Conservation (phyloP, 2,888 invertebrate genomes). For the Stenoptilia bipunctidactyla region DNA sequence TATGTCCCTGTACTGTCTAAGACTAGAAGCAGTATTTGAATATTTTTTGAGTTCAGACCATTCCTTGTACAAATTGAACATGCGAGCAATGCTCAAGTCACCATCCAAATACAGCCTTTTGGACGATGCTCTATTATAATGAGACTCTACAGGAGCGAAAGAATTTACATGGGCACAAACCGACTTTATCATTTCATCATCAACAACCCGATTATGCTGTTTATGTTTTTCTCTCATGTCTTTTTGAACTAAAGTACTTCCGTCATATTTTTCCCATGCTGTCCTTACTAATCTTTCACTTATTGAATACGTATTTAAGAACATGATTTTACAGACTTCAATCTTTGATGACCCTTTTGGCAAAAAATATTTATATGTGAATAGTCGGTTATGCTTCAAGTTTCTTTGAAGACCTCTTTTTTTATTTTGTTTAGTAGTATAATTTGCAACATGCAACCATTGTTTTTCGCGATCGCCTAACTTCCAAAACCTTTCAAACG, state of each 20-base stretch:
- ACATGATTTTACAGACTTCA: slow-evolving; percentile 8
- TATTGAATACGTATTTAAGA: slow-evolving; percentile 13
- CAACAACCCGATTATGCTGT: slow-evolving; percentile 11
- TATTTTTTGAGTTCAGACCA: slow-evolving; percentile 13
- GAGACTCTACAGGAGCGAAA: slow-evolving; percentile 16
- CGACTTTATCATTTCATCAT: slow-evolving; percentile 11
- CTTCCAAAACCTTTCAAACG: slow-evolving; percentile 16
- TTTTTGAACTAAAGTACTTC: slow-evolving; percentile 14
- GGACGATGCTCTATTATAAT: slow-evolving; percentile 12
- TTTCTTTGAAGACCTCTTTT: slow-evolving; percentile 2
- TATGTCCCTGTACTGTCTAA: slow-evolving; percentile 8
- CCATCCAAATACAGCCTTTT: slow-evolving; percentile 5
- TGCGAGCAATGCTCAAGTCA: slow-evolving; percentile 12
- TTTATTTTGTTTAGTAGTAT: neutral
- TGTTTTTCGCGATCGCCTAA: slow-evolving; percentile 6
- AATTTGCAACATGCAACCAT: neutral
- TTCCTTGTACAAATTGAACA: slow-evolving; percentile 11
- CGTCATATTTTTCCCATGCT: slow-evolving; percentile 15
- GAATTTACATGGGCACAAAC: slow-evolving; percentile 14
- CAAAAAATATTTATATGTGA: slow-evolving; percentile 10
- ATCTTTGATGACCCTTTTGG: slow-evolving; percentile 9
- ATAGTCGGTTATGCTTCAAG: slow-evolving; percentile 10
- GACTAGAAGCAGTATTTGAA: slow-evolving; percentile 8
- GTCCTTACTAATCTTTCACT: slow-evolving; percentile 12
- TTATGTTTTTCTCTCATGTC: slow-evolving; percentile 12